phyloP scores from a whole-genome alignment of 1,140 invertebrate genomes.

The Brachionus rubens region DNA sequence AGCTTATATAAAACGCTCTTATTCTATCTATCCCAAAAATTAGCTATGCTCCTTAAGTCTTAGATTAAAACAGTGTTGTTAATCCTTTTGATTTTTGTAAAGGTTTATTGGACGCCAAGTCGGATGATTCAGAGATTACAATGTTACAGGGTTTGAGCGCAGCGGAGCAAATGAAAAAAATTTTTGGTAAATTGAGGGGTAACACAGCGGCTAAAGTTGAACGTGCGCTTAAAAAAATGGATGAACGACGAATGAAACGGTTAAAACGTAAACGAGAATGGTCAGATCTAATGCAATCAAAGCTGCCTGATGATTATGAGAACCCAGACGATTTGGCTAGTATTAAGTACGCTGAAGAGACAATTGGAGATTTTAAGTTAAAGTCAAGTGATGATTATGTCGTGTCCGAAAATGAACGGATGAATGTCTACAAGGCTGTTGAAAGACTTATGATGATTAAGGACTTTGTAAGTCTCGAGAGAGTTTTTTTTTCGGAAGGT shows the following conservation, averaged over 20 bases:
- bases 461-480: constrained; percentile 38
- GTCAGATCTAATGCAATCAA: constrained; percentile 62
- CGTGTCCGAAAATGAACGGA: constrained; percentile 62
- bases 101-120: not conserved
- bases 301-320: constrained; percentile 66
- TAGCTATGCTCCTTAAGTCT: constrained; percentile 5
- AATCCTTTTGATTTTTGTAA: not conserved
- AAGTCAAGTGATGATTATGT: constrained; percentile 71
- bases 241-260: constrained; percentile 11
- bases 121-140: not conserved
- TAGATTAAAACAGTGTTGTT: not conserved
- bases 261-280: constrained; percentile 53
- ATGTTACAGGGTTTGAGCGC: not conserved
- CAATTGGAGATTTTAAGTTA: constrained; percentile 76
- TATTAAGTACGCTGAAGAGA: constrained; percentile 68
- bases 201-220: constrained; percentile 43
- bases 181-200: constrained; percentile 34
- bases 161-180: constrained; percentile 22
- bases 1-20: no score
- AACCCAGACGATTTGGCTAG: constrained; percentile 62
- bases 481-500: constrained; percentile 6
- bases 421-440: constrained; percentile 59
- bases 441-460: constrained; percentile 51
- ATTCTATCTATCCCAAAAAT: constrained; percentile 23
- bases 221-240: constrained; percentile 30